Evolutionary conservation across 2,797 vertebrate genomes (phyloP), one percentile per base, ranked within the genome.

Genomic region (Acrocephalus scirpaceus): DNA sequence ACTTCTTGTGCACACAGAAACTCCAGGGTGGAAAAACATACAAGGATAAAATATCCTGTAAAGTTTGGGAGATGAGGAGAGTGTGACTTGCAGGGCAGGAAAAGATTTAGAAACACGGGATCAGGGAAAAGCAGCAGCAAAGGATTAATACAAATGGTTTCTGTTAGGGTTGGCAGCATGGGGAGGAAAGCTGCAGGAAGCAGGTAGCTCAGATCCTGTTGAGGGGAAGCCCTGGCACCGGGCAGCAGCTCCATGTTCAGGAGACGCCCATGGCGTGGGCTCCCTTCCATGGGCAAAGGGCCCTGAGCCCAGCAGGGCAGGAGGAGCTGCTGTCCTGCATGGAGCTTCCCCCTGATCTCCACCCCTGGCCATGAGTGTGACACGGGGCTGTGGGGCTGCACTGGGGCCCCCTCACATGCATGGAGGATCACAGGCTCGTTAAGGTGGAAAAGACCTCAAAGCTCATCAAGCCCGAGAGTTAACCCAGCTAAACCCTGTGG

Each of bases 231-330:
- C 8, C 13, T 51, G 58, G 4, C 30, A 2, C 72, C 21, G 57
- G 56, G 47, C 29, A 61, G 45, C 45, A 72, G 53, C 40, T 45
- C 13, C 0, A 5, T 7, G 40, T 4, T 12, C 29, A 32, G 70
- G 45, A 12, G 20, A 40, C 21, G 23, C 30, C 3, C 1, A 5
- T 17, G 45, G 22, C 17, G 0, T 2, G 18, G 58, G 47, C 23
- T 51, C 14, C 47, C 57, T 11, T 21, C 22, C 2, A 36, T 5
- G 36, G 6, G 2, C 23, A 51, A 15, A n/a, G 57, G 29, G 47
- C 34, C 45, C 36, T 6, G 56, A 7, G n/a, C 12, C 29, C 0
- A 3, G 22, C 53, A 21, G 56, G 70, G 53, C 34, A 34, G 34
- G 5, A 19, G 25, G 19, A 51, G 74, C 48, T 53, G 48, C 60